Evolutionary conservation across 2,113 vertebrate species (phyloP).

Genomic region (Epinephelus moara): DNA sequence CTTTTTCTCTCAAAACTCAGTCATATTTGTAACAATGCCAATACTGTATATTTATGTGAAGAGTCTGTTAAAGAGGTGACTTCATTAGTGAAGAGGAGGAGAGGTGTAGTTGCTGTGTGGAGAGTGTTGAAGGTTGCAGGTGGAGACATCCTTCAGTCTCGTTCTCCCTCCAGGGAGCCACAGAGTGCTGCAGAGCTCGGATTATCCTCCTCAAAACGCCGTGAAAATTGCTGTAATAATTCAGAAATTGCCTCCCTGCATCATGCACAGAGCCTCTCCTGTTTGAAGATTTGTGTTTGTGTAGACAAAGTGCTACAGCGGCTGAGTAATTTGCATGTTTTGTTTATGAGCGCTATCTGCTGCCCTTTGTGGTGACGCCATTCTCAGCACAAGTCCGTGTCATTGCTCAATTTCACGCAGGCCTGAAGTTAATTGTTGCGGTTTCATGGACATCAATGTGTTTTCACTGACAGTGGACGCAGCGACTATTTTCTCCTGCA

Average conservation of each 20-base stretch:
- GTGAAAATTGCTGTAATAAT: conserved; percentile 66
- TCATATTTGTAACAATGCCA: too few relatives aligned
- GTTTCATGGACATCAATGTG: conserved; percentile 32
- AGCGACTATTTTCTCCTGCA: neutral
- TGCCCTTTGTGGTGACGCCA: neutral
- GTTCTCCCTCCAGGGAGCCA: too few relatives aligned
- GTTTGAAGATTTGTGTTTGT: conserved; percentile 27
- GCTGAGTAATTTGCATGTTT: conserved; percentile 21
- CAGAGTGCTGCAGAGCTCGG: conserved; percentile 21
- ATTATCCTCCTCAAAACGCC: conserved; percentile 65
- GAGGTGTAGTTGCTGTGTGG: neutral
- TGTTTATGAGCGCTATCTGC: conserved; percentile 17
- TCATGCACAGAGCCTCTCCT: conserved; percentile 5
- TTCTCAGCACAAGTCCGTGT: conserved; percentile 14
- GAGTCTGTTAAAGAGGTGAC: neutral
- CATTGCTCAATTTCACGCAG: conserved; percentile 53
- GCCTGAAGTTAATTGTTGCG: conserved; percentile 38
- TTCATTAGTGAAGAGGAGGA: conserved; percentile 31
- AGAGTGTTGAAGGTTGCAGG: conserved; percentile 30
- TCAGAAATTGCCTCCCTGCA: conserved; percentile 53
- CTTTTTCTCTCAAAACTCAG: too few relatives aligned
- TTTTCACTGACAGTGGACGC: conserved; percentile 17
- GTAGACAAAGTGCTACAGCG: conserved; percentile 18
- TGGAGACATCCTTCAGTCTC: too few relatives aligned
- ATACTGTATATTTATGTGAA: neutral